Conservation (phyloP, 2,797 vertebrate species). For the Allochrocebus solatus region DNA sequence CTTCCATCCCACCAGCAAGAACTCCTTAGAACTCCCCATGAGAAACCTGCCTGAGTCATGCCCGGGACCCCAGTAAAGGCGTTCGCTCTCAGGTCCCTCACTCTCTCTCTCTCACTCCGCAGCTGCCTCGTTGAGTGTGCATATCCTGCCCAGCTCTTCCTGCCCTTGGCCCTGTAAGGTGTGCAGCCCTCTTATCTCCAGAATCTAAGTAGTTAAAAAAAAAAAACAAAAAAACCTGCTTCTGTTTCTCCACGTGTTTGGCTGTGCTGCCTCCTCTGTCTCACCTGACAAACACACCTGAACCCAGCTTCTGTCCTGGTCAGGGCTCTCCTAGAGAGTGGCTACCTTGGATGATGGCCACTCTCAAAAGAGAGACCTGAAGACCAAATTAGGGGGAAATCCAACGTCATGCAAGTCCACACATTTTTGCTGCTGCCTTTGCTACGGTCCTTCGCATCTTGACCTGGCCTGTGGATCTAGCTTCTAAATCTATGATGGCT, state of each 20-base stretch:
- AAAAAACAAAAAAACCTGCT: background rate
- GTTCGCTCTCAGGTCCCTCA: no score
- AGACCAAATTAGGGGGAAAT: background rate
- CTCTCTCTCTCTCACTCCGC: background rate
- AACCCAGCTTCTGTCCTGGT: background rate
- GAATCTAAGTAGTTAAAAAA: background rate
- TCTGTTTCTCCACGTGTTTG: background rate
- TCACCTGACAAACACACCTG: background rate
- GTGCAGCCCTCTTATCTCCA: background rate
- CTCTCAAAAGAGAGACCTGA: background rate
- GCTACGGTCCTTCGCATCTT: background rate
- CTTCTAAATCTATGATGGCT: background rate
- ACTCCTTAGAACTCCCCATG: background rate
- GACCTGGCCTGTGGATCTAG: background rate
- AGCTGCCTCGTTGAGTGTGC: fast-evolving
- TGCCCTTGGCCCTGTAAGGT: background rate
- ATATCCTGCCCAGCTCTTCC: background rate
- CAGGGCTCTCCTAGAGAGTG: no score
- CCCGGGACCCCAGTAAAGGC: background rate
- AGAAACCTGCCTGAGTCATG: background rate
- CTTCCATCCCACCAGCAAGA: background rate
- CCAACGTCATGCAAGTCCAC: fast-evolving
- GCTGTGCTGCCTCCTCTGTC: background rate
- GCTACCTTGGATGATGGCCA: background rate
- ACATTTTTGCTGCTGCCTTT: background rate